These are phyloP conservation scores for Formica exsecta DNA, from an alignment of 1,140 invertebrate species.

Conservation along the genomic window DNA sequence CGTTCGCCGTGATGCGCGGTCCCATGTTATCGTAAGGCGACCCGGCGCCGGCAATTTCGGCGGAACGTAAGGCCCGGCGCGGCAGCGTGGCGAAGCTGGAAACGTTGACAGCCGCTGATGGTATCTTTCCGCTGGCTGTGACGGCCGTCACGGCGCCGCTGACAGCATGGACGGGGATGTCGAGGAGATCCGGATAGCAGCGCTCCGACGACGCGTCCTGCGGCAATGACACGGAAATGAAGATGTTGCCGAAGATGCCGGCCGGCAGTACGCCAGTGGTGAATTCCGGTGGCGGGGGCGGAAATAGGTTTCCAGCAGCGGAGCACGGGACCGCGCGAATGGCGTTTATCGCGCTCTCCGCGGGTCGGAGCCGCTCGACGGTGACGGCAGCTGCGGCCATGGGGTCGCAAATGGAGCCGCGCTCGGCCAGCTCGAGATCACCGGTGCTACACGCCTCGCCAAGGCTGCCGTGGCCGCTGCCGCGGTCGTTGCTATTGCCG, in stretches of 20 bases:
- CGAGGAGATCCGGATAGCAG: slow-evolving; percentile 92
- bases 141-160: slow-evolving; percentile 67
- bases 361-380: slow-evolving; percentile 89
- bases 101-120: slow-evolving; percentile 74
- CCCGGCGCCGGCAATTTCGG: slow-evolving; percentile 78
- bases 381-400: slow-evolving; percentile 90
- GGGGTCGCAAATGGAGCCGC: slow-evolving; percentile 83
- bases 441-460: slow-evolving; percentile 87
- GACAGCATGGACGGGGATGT: slow-evolving; percentile 87
- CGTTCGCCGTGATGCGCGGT: slow-evolving; percentile 94
- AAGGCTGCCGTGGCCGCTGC: slow-evolving; percentile 86
- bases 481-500: slow-evolving; percentile 85
- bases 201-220: slow-evolving; percentile 88
- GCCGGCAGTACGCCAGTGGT: slow-evolving; percentile 88
- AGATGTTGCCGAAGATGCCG: slow-evolving; percentile 90
- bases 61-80: slow-evolving; percentile 82
- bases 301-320: slow-evolving; percentile 86
- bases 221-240: slow-evolving; percentile 91
- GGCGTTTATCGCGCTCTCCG: slow-evolving; percentile 71
- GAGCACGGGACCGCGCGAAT: slow-evolving; percentile 76
- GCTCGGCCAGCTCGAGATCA: slow-evolving; percentile 87
- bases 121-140: slow-evolving; percentile 70
- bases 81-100: slow-evolving; percentile 89
- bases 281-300: slow-evolving; percentile 89
- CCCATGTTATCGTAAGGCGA: slow-evolving; percentile 95